phyloP scores from a whole-genome alignment of 2,888 invertebrate species.

The Lithophane leautieri region DNA sequence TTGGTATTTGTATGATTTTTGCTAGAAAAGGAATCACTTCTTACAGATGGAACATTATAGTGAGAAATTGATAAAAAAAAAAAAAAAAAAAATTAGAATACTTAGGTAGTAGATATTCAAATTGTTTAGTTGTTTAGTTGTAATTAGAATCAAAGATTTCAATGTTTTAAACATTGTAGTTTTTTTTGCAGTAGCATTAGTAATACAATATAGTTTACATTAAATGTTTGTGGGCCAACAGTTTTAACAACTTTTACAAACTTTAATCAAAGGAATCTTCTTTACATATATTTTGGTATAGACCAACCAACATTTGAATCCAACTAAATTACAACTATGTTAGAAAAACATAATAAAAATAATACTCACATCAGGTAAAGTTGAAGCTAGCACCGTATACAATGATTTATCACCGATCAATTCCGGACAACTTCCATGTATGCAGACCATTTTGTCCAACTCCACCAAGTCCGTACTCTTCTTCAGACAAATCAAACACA shows the following conservation, averaged over 20 bases:
- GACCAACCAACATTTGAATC: neutral
- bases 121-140: neutral
- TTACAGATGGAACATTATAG: constrained; percentile 57
- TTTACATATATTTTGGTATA: neutral
- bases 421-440: constrained; percentile 83
- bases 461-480: constrained; percentile 71
- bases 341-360: neutral
- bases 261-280: neutral
- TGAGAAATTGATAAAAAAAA: neutral
- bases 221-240: neutral
- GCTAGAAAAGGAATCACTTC: constrained; percentile 78
- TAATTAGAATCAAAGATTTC: neutral
- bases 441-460: constrained; percentile 75
- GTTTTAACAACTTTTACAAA: neutral
- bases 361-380: constrained; percentile 83
- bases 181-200: neutral
- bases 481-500: constrained; percentile 83
- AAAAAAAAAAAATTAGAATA: neutral
- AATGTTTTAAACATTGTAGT: neutral
- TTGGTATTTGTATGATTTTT: constrained; percentile 78
- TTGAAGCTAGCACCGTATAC: constrained; percentile 76
- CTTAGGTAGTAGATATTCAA: neutral
- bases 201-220: too few species aligned
- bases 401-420: constrained; percentile 79
- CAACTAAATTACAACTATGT: neutral